Conservation (phyloP, 2,113 vertebrate genomes). For the Pangasianodon gigas region DNA sequence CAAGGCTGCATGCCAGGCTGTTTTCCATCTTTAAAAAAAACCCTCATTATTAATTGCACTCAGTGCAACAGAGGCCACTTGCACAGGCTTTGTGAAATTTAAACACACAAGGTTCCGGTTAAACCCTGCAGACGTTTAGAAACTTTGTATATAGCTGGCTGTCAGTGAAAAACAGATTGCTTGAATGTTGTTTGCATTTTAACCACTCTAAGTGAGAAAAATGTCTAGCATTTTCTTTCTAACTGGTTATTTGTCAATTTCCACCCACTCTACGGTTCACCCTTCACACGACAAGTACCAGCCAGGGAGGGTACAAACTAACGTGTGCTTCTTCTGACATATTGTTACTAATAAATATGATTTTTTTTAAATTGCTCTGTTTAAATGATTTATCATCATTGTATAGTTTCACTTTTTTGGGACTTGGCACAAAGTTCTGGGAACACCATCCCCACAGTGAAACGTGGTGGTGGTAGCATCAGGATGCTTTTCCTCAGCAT, state of each 20-base stretch:
- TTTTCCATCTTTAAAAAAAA: not conserved
- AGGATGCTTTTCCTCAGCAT: not conserved
- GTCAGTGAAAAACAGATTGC: not conserved
- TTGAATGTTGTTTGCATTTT: not conserved
- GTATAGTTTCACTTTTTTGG: not conserved
- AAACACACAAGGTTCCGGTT: not conserved
- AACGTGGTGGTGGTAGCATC: not conserved
- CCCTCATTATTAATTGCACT: not conserved
- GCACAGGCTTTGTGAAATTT: not conserved
- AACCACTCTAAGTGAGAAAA: not conserved
- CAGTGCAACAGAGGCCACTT: slow-evolving; percentile 2
- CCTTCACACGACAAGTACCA: not conserved
- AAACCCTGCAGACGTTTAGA: not conserved
- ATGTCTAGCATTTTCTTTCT: not conserved
- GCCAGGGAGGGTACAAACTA: not conserved
- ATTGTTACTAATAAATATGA: not conserved
- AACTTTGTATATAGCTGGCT: not conserved
- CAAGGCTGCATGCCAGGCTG: slow-evolving; percentile 10
- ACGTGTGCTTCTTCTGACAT: not conserved
- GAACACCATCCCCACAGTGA: not conserved
- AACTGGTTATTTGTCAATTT: not conserved
- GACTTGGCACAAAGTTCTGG: not conserved
- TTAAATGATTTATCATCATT: not conserved
- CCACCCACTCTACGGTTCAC: not conserved
- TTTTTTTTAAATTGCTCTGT: not conserved